Evolutionary conservation across 2,888 invertebrate genomes (phyloP).

Genomic region (Poecilus cupreus): DNA sequence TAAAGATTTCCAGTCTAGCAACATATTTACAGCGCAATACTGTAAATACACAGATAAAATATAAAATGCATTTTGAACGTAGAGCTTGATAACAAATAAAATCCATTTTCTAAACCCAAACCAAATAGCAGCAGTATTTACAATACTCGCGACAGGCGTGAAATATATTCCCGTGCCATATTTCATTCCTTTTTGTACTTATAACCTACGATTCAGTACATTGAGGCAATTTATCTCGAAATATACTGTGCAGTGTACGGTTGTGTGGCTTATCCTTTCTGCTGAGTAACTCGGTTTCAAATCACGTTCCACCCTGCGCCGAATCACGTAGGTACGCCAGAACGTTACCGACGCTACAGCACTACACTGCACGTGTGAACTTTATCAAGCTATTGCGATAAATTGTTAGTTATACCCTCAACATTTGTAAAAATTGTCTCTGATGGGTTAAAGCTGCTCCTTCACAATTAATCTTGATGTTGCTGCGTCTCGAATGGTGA

Average conservation of each 20-base stretch:
- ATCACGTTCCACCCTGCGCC: neutral
- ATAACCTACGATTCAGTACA: neutral
- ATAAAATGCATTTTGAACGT: neutral
- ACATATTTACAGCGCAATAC: neutral
- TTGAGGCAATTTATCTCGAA: conserved; percentile 12
- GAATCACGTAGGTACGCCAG: conserved; percentile 5
- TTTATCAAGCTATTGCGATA: conserved; percentile 24
- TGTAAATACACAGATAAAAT: neutral
- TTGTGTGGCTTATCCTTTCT: conserved; percentile 21
- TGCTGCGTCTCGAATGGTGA: neutral
- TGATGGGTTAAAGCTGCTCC: neutral
- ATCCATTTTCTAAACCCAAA: neutral
- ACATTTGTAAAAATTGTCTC: neutral
- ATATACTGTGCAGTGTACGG: conserved; percentile 20
- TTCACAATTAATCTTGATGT: neutral
- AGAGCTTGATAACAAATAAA: conserved; percentile 16
- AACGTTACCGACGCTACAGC: neutral
- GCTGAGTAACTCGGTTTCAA: conserved; percentile 26
- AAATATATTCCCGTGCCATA: conserved; percentile 26
- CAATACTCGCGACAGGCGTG: neutral
- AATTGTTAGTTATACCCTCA: conserved; percentile 27
- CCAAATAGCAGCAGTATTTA: conserved; percentile 2
- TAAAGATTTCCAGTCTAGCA: neutral
- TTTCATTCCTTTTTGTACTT: conserved; percentile 27
- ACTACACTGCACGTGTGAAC: neutral